phyloP scores from a whole-genome alignment of 2,113 vertebrate genomes.

The Lichenostomus cassidix region DNA sequence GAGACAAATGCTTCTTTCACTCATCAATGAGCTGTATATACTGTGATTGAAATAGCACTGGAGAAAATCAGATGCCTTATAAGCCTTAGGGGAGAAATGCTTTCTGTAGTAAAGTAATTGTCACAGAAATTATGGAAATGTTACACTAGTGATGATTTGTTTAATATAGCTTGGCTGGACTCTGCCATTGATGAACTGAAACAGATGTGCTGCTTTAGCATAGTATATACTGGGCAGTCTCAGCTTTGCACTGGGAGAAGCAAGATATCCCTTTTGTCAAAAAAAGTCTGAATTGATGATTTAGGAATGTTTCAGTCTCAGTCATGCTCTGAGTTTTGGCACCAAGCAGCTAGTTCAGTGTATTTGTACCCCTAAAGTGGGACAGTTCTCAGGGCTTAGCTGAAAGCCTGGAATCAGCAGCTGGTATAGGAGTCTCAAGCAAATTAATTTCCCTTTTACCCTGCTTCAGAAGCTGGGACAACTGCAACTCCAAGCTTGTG shows the following conservation, averaged over 20 bases:
- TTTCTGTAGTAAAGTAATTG: constrained; percentile 62
- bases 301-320: neutral
- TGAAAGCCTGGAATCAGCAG: neutral
- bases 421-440: neutral
- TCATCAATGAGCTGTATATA: constrained; percentile 26
- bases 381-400: neutral
- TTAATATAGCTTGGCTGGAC: constrained; percentile 50
- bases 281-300: neutral
- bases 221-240: neutral
- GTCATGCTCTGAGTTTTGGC: neutral
- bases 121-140: constrained; percentile 64
- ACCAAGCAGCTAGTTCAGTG: neutral
- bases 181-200: constrained; percentile 56
- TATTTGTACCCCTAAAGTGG: neutral
- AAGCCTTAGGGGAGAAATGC: constrained; percentile 57
- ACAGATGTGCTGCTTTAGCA: constrained; percentile 39
- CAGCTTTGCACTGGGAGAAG: neutral
- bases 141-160: constrained; percentile 63
- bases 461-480: neutral
- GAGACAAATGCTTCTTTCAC: constrained; percentile 50
- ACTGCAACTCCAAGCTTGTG: neutral
- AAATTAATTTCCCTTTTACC: neutral
- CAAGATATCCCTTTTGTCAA: neutral
- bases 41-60: constrained; percentile 44
- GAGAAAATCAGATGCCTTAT: constrained; percentile 53